Evolutionary conservation across 23 tunicate species (phyloP).

Genomic region (Clavelina lepadiformis): DNA sequence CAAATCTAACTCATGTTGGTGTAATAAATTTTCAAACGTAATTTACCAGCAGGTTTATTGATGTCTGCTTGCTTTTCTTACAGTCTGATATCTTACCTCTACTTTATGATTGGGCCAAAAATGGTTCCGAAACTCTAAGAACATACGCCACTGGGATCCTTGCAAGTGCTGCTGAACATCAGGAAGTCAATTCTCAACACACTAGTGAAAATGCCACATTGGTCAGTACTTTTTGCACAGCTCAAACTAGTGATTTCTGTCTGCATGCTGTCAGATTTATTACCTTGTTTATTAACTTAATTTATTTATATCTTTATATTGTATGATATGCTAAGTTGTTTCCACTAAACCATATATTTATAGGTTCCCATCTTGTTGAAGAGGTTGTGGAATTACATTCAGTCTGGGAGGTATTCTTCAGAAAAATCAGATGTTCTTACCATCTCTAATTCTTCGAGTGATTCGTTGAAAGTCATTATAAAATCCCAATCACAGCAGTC

Average conservation of each 20-base stretch:
- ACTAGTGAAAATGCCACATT: slow-evolving; percentile 9
- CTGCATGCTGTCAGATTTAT: no score
- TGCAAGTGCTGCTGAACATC: slow-evolving; percentile 31
- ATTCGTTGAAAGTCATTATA: not conserved
- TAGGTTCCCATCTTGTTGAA: slow-evolving; percentile 57
- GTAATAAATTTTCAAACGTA: not conserved
- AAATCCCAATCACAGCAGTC: no score
- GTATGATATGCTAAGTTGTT: no score
- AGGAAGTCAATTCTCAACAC: slow-evolving; percentile 20
- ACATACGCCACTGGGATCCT: slow-evolving; percentile 67
- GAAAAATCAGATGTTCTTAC: not conserved
- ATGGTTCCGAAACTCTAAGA: slow-evolving; percentile 45
- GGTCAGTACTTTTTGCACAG: slow-evolving; percentile 1
- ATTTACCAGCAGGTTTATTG: slow-evolving; percentile 1
- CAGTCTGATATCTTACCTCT: slow-evolving; percentile 27
- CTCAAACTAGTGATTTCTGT: no score
- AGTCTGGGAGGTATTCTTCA: slow-evolving; percentile 48
- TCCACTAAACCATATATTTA: no score
- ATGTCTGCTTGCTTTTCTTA: slow-evolving; percentile 1
- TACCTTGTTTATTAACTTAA: no score
- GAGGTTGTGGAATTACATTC: slow-evolving; percentile 66
- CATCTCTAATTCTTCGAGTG: not conserved
- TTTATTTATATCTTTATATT: no score
- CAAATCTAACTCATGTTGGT: not conserved
- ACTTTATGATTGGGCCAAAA: slow-evolving; percentile 38